Evolutionary conservation across 2,113 vertebrate genomes (phyloP), one percentile per base, ranked within the genome.

Genomic region (Gobius niger): DNA sequence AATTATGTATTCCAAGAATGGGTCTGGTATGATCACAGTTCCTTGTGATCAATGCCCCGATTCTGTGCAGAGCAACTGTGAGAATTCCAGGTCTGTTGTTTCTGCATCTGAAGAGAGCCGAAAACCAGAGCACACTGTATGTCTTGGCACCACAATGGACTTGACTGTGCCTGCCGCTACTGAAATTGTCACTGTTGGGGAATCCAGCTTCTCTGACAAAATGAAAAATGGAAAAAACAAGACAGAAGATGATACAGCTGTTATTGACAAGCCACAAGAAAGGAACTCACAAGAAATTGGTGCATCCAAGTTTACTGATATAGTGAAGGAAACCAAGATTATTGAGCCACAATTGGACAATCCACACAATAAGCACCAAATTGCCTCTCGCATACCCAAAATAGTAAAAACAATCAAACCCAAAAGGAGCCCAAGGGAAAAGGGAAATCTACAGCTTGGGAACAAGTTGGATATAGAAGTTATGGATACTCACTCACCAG

Each of bases 101-200:
- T 53, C 65, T 49, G 51, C 61, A 63, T 59, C 62, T 42, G 63
- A 73, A 7, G 54, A 7, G 9, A n/a, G 12, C 1, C 18, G 47
- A 42, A 57, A 41, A 52, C 70, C 64, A 6, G 86, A 90, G 53
- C 85, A 81, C 9, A 92, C 86, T 0, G 34, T 88, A 53, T 46
- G 90, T 12, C 54, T 85, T 18, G 78, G 90, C 9, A 63, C 85
- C 1, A 82, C 84, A 3, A 93, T 93, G 92, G 92, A 93, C 7
- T 84, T 92, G 40, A 92, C 91, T 1, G 9, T 82, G 2, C 76
- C 47, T 46, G 9, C 83, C 8, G 41, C 34, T 62, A 2, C 53
- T 24, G 85, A 91, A 65, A 91, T 93, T 11, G 51, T 88, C 34
- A 75, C 64, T 0, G 90, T 92, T 67, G 82, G 88, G 63, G 89